Evolutionary conservation across 2,888 invertebrate species (phyloP).

Genomic region (Melanargia galathea): DNA sequence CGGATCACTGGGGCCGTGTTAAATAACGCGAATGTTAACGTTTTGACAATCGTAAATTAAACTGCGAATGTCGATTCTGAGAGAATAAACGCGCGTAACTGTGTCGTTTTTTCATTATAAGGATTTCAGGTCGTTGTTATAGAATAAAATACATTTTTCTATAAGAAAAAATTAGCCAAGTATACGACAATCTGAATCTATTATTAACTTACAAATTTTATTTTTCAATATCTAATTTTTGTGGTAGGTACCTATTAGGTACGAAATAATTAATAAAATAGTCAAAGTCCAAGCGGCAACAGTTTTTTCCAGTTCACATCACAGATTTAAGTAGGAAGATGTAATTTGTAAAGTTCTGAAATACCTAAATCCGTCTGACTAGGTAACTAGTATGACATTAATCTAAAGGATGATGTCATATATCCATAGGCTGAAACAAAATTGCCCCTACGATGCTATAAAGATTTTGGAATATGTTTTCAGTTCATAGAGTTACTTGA

Average conservation of each 20-base stretch:
- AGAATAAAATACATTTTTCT: neutral
- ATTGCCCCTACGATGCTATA: neutral
- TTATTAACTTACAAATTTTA: no score
- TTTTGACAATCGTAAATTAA: constrained; percentile 36
- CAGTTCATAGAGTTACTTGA: neutral
- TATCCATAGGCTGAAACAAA: no score
- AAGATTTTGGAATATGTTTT: no score
- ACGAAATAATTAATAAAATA: no score
- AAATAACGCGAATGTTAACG: constrained; percentile 40
- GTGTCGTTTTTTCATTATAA: constrained; percentile 8
- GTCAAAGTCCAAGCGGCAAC: no score
- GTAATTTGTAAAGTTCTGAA: no score
- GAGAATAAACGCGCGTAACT: constrained; percentile 8
- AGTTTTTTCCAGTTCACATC: no score
- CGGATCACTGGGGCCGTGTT: constrained; percentile 49
- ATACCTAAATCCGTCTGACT: no score
- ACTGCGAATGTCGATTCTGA: constrained; percentile 12
- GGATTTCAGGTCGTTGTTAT: neutral
- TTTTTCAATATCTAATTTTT: no score
- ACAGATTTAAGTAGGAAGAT: no score
- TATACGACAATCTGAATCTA: neutral
- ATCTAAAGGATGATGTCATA: no score
- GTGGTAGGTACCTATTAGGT: neutral
- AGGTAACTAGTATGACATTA: no score
- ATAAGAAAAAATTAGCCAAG: neutral